Evolutionary conservation across 2,113 vertebrate genomes (phyloP).

Genomic region (Dermatemys mawii): DNA sequence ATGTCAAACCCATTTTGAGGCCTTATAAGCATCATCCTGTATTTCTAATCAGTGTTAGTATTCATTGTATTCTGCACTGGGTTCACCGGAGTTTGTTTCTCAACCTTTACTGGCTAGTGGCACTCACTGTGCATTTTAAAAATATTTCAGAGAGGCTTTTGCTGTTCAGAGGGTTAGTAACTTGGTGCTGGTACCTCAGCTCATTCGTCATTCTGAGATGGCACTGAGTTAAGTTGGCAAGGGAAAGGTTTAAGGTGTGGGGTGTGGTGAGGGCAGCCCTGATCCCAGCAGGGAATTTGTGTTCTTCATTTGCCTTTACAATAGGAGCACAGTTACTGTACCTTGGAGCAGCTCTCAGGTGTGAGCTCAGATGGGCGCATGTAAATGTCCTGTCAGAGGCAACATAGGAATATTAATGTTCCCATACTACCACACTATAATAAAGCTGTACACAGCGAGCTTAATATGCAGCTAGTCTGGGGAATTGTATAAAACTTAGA

Average conservation of each 20-base stretch:
- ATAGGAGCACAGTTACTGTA: slow-evolving; percentile 79
- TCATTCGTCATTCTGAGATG: slow-evolving; percentile 86
- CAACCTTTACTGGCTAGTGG: slow-evolving; percentile 74
- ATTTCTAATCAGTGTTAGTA: slow-evolving; percentile 71
- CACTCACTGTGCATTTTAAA: slow-evolving; percentile 76
- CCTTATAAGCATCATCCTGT: slow-evolving; percentile 64
- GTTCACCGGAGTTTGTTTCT: slow-evolving; percentile 81
- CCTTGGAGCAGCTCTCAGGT: slow-evolving; percentile 84
- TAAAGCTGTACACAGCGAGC: slow-evolving; percentile 84
- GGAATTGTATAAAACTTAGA: slow-evolving; percentile 82
- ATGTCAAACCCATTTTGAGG: slow-evolving; percentile 66
- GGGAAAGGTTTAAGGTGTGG: slow-evolving; percentile 80
- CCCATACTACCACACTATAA: slow-evolving; percentile 75
- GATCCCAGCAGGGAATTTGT: slow-evolving; percentile 85
- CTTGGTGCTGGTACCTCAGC: slow-evolving; percentile 81
- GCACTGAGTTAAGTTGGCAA: slow-evolving; percentile 85
- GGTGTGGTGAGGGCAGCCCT: slow-evolving; percentile 82
- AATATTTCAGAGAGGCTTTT: slow-evolving; percentile 69
- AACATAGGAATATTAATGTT: slow-evolving; percentile 84
- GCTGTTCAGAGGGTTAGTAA: slow-evolving; percentile 75
- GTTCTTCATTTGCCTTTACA: slow-evolving; percentile 88
- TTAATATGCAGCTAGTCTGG: slow-evolving; percentile 80
- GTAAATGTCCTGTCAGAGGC: slow-evolving; percentile 87
- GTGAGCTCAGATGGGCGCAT: slow-evolving; percentile 86
- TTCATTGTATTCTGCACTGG: slow-evolving; percentile 56